Base-by-base conservation (phyloP, 2,113 vertebrate species). In the Pollimyrus isidori region DNA sequence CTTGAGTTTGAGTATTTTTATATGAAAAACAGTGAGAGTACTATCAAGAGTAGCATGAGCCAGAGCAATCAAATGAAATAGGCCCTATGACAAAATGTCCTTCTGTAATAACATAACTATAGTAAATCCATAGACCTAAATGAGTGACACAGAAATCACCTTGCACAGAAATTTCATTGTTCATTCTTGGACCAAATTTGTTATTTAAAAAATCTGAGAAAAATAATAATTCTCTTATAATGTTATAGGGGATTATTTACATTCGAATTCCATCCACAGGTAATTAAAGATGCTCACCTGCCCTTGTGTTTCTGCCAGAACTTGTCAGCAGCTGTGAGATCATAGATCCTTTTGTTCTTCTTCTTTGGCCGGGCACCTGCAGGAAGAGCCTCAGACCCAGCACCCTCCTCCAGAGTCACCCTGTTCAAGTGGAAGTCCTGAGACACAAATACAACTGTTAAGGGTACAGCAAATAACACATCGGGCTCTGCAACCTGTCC, bases 231-330 rank as follows among this genome's bases (percentile, higher is more conserved):
- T 76, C 73, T 76, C 35, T 35, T 76, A 39, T 76, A 76, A 76
- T 80, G 30, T 39, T 42, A 4, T 7, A 80, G 15, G 73, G 15
- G 4, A 42, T 80, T 42, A 30, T 23, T 23, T 46, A n/a, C 82
- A 84, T 48, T 49, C n/a, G 23, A 50, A 26, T 13, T 48, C 42
- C 23, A 26, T 30, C n/a, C 45, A 84, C 21, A 86, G 69, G 15
- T 46, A 58, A 42, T 42, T 65, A 65, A 87, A 42, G 35, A 10
- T 30, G 89, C 95, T 95, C 91, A 99, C 98, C 98, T 99, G 95
- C 98, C 98, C 94, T 98, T 99, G 94, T 99, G 98, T 53, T 97
- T 99, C 93, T 99, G 98, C 98, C 98, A 99, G 94, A 99, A 99
- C 93, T 92, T 97, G 96, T 99, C 98, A 76, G 96, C 96, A 4